Percentiles rank a stretch among this genome's conserved stretches.
Evolutionary conservation across 2,888 invertebrate genomes (phyloP).

Genomic region (Chymomyza caudatula): DNA sequence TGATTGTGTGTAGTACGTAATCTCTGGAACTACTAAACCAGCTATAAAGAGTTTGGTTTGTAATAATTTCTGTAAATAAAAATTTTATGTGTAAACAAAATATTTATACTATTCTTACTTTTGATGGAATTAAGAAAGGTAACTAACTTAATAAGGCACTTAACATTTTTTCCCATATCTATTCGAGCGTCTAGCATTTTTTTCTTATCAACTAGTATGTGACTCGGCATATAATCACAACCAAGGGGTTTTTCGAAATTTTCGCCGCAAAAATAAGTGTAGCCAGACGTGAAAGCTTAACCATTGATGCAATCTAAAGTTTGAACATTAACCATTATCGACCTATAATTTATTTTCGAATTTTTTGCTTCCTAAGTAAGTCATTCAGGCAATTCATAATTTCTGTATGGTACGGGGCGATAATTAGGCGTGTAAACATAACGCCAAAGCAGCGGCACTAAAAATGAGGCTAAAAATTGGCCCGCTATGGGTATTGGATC

Average conservation of each 20-base stretch:
- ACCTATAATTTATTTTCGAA: neutral
- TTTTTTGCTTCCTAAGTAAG: no score
- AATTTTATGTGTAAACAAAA: neutral
- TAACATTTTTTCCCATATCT: neutral
- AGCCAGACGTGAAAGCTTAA: no score
- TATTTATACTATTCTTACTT: no score
- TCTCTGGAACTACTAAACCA: no score
- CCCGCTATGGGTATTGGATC: conserved; percentile 85
- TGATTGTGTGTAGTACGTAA: no score
- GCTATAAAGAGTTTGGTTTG: no score
- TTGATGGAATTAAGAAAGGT: neutral
- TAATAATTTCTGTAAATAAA: neutral
- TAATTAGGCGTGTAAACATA: conserved; percentile 26
- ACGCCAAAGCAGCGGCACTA: conserved; percentile 77
- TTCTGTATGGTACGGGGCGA: neutral
- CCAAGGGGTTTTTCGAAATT: neutral
- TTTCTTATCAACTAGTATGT: neutral
- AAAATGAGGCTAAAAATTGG: conserved; percentile 78
- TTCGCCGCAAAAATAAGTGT: neutral
- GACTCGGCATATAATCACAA: neutral
- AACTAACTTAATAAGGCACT: neutral
- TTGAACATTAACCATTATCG: neutral
- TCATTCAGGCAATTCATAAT: neutral
- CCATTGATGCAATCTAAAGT: no score
- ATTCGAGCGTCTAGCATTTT: neutral